Percentiles rank a stretch among this genome's conserved stretches.
These are phyloP conservation scores for Eudemis profundana DNA, from an alignment of 2,888 invertebrate genomes.

Conservation along the genomic window DNA sequence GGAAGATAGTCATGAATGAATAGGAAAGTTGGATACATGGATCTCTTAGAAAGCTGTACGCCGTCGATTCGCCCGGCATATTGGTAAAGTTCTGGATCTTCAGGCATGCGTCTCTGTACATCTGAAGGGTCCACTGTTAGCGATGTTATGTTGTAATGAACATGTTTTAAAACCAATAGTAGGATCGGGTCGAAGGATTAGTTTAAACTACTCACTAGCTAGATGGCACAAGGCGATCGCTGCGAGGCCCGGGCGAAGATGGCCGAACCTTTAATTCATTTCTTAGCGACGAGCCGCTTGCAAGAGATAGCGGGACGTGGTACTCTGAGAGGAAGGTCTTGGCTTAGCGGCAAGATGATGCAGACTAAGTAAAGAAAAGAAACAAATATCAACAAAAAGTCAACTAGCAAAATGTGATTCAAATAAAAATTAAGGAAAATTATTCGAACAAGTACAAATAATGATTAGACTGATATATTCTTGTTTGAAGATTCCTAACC, in stretches of 20 bases:
- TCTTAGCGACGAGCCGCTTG: conserved; percentile 28
- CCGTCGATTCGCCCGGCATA: too few species aligned
- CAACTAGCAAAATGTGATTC: conserved; percentile 5
- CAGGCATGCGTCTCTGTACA: too few species aligned
- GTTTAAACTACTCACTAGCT: conserved; percentile 24
- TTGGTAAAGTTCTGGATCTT: too few species aligned
- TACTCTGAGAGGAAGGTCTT: conserved; percentile 29
- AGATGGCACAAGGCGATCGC: conserved; percentile 5
- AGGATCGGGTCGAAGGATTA: conserved; percentile 1
- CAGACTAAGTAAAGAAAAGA: conserved; percentile 27
- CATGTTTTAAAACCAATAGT: too few species aligned
- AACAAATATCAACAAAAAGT: conserved; percentile 16
- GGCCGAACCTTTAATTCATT: conserved; percentile 5
- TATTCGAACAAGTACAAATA: not conserved
- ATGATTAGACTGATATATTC: too few species aligned
- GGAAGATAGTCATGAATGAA: not conserved
- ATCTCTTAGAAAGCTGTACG: too few species aligned
- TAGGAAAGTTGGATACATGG: conserved; percentile 1
- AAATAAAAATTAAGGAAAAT: conserved; percentile 10
- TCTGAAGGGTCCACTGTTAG: too few species aligned
- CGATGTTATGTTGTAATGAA: too few species aligned
- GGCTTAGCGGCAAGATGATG: conserved; percentile 30
- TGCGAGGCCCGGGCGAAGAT: conserved; percentile 16
- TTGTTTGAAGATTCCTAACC: too few species aligned
- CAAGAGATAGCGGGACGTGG: conserved; percentile 32